Evolutionary conservation across 2,888 invertebrate genomes (phyloP).

Genomic region (Tiliacea aurago): DNA sequence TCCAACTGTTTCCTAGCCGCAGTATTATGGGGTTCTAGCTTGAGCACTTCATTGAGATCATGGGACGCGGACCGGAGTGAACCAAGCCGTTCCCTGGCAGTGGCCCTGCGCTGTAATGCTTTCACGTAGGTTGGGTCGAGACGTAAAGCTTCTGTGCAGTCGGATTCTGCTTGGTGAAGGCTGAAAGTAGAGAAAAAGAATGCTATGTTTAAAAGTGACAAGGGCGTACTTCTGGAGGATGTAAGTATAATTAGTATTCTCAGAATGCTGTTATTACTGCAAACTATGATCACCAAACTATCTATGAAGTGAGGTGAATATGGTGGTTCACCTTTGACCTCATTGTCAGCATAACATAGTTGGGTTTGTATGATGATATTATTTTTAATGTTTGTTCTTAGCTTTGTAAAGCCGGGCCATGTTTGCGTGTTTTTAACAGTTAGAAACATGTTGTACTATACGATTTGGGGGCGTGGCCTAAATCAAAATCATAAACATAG

Average conservation of each 20-base stretch:
- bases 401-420: too few species aligned
- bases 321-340: background rate
- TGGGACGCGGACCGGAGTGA: slow-evolving; percentile 93
- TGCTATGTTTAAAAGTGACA: background rate
- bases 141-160: slow-evolving; percentile 95
- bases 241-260: background rate
- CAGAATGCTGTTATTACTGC: background rate
- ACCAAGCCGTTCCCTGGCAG: slow-evolving; percentile 93
- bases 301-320: background rate
- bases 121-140: slow-evolving; percentile 95
- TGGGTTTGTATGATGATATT: background rate
- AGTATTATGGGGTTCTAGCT: slow-evolving; percentile 94
- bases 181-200: slow-evolving; percentile 76
- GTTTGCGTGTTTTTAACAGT: too few species aligned
- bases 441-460: too few species aligned
- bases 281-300: background rate
- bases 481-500: too few species aligned
- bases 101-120: slow-evolving; percentile 95
- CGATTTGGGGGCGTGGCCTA: too few species aligned
- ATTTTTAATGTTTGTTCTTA: background rate
- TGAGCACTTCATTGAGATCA: slow-evolving; percentile 93
- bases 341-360: background rate
- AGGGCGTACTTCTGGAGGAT: background rate
- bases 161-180: slow-evolving; percentile 93
- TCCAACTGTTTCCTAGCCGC: slow-evolving; percentile 92